Evolutionary conservation across 1,140 invertebrate genomes (phyloP).

Genomic region (Papilio aristodemus): DNA sequence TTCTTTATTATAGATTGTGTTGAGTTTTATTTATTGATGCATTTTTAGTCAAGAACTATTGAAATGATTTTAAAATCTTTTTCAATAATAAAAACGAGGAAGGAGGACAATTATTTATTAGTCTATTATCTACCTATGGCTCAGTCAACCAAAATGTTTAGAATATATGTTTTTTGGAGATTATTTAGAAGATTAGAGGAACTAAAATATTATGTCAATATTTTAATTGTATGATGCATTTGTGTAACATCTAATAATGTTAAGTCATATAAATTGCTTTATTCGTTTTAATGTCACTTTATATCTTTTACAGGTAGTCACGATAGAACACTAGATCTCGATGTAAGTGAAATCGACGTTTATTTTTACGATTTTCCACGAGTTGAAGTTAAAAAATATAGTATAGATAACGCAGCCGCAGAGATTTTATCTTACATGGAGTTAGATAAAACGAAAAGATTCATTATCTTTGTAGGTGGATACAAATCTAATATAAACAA

Average conservation of each 20-base stretch:
- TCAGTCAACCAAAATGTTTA: too few relatives aligned
- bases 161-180: too few relatives aligned
- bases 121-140: too few relatives aligned
- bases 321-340: conserved; percentile 53
- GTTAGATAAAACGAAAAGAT: conserved; percentile 62
- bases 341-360: conserved; percentile 61
- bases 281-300: not conserved
- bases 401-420: conserved; percentile 54
- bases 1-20: not conserved
- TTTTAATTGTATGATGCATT: too few relatives aligned
- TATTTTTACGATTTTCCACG: conserved; percentile 68
- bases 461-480: conserved; percentile 70
- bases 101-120: too few relatives aligned
- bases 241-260: too few relatives aligned
- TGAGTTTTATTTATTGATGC: conserved; percentile 9
- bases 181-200: too few relatives aligned
- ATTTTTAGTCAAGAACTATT: too few relatives aligned
- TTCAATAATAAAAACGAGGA: too few relatives aligned
- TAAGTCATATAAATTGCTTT: too few relatives aligned
- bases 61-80: too few relatives aligned
- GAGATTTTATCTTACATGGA: conserved; percentile 52
- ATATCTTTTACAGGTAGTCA: conserved; percentile 61
- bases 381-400: conserved; percentile 50
- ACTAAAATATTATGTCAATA: too few relatives aligned
- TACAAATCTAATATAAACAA: conserved; percentile 71